phyloP scores from a whole-genome alignment of 2,797 vertebrate species.

The Lerista edwardsae region DNA sequence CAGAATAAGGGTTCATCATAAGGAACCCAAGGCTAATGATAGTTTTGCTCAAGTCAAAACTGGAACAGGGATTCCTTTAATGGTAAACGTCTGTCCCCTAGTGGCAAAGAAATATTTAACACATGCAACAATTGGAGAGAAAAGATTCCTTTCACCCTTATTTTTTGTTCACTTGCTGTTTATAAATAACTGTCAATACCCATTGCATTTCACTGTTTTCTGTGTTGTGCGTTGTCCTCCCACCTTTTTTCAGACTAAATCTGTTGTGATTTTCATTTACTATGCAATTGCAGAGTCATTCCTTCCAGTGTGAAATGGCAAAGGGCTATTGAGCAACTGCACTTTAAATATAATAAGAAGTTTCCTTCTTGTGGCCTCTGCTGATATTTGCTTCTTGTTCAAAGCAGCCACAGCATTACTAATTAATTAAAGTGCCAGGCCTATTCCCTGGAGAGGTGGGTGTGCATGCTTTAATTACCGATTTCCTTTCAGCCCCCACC shows the following conservation, averaged over 20 bases:
- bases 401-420: background rate
- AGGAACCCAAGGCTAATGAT: background rate
- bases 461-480: no score
- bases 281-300: background rate
- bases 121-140: background rate
- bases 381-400: background rate
- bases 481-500: no score
- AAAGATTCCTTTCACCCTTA: background rate
- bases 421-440: background rate
- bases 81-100: conserved; percentile 55
- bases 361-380: background rate
- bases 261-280: background rate
- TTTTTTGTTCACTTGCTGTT: no score
- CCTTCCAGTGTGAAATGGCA: background rate
- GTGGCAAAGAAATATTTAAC: conserved; percentile 31
- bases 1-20: background rate
- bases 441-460: no score
- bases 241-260: background rate
- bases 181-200: background rate
- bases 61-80: accelerated
- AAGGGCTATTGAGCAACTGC: background rate
- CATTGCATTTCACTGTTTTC: background rate
- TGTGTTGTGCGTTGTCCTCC: background rate
- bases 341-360: background rate
- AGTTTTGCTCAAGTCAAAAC: background rate